phyloP scores from a whole-genome alignment of 2,113 vertebrate species.

The Zosterops japonicus region DNA sequence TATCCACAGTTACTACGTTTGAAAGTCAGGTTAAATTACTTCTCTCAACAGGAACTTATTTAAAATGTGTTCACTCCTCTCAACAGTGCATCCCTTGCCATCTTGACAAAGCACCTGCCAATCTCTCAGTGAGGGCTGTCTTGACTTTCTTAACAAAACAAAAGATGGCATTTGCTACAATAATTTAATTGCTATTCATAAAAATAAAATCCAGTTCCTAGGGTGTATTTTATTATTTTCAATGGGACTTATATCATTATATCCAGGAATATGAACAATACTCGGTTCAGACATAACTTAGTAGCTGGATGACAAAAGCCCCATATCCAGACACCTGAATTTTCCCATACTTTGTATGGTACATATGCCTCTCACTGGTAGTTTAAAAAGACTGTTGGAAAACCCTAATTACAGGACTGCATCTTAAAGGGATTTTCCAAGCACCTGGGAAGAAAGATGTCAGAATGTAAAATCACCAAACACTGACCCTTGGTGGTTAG shows the following conservation, averaged over 20 bases:
- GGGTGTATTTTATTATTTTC: neutral
- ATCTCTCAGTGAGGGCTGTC: neutral
- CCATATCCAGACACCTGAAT: neutral
- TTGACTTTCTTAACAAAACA: neutral
- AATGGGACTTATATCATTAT: neutral
- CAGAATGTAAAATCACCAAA: constrained; percentile 34
- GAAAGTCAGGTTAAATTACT: neutral
- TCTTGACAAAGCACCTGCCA: neutral
- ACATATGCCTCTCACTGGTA: neutral
- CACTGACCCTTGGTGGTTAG: constrained; percentile 48
- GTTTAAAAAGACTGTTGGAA: neutral
- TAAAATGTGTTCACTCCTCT: neutral
- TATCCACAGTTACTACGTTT: neutral
- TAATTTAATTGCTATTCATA: neutral
- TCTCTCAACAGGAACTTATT: neutral
- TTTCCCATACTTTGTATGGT: neutral
- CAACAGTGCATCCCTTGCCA: neutral
- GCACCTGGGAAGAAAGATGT: neutral
- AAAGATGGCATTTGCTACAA: neutral
- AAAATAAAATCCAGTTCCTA: neutral
- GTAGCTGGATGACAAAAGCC: neutral
- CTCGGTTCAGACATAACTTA: neutral
- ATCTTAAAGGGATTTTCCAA: constrained; percentile 7
- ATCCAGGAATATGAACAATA: neutral
- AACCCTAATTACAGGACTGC: neutral